A percentile compares a stretch with the other conserved stretches of the same genome.
Evolutionary conservation across 23 tunicate species (phyloP).

Genomic region (Trididemnum clinides): DNA sequence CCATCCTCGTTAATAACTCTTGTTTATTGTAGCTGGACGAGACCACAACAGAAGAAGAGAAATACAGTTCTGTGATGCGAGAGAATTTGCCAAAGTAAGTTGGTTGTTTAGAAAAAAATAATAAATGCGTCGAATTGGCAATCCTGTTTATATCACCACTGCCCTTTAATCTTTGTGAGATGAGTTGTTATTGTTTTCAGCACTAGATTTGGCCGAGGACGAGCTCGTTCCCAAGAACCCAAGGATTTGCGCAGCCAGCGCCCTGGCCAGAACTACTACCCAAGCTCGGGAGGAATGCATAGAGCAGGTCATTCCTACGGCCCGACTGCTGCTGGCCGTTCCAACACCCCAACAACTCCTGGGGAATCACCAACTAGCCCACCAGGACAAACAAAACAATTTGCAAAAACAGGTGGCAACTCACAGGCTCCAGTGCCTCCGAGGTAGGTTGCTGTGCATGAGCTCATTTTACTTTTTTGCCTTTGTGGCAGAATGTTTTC

Average conservation of each 20-base stretch:
- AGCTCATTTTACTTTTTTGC: too few species aligned
- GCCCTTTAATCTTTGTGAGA: too few species aligned
- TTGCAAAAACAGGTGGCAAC: background rate
- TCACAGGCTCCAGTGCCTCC: slow-evolving; percentile 28
- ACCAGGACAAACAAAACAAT: background rate
- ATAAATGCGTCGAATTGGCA: too few species aligned
- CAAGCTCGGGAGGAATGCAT: background rate
- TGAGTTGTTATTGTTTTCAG: too few species aligned
- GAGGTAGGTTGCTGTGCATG: slow-evolving; percentile 25
- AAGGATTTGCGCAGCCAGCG: background rate
- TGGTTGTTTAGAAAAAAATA: too few species aligned
- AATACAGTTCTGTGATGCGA: slow-evolving; percentile 69
- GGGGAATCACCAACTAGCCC: slow-evolving; percentile 56
- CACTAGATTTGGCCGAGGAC: slow-evolving; percentile 11
- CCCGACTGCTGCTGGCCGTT: background rate
- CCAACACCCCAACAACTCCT: slow-evolving; percentile 43
- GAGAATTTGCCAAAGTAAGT: slow-evolving; percentile 17
- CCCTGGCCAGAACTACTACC: background rate
- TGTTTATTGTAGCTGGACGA: slow-evolving; percentile 56
- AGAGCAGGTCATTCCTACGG: slow-evolving; percentile 4
- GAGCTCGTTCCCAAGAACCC: slow-evolving; percentile 5
- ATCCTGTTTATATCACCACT: too few species aligned
- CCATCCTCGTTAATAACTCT: too few species aligned
- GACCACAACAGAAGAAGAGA: slow-evolving; percentile 69
- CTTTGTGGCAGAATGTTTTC: too few species aligned